These are phyloP conservation scores for Melieria crassipennis DNA, from an alignment of 2,888 invertebrate genomes.

Conservation along the genomic window DNA sequence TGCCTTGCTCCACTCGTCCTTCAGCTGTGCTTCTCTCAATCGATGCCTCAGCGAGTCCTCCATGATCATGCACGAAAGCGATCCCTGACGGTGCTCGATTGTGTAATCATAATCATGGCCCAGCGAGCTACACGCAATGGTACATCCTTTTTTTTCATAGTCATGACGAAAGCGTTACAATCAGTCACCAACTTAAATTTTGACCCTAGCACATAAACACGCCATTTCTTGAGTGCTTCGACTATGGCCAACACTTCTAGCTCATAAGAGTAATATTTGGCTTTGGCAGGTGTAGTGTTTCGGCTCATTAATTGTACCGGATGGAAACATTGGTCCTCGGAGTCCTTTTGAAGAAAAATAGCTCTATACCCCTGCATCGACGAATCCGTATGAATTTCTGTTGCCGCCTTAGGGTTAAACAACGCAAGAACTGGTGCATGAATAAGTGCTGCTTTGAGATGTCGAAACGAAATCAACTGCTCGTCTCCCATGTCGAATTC, in stretches of 20 bases:
- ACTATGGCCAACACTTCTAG: conserved; percentile 29
- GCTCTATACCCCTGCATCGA: conserved; percentile 24
- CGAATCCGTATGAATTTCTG: conserved; percentile 30
- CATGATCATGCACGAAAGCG: background rate
- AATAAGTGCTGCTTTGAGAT: conserved; percentile 17
- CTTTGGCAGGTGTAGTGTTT: conserved; percentile 28
- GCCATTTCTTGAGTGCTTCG: conserved; percentile 29
- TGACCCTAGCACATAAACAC: conserved; percentile 15
- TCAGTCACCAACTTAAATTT: conserved; percentile 26
- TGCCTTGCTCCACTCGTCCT: conserved; percentile 21
- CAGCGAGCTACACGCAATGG: conserved; percentile 21
- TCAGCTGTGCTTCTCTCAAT: conserved; percentile 23
- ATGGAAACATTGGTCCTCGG: conserved; percentile 30
- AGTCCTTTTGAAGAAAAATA: conserved; percentile 34
- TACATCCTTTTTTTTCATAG: conserved; percentile 50
- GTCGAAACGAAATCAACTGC: conserved; percentile 25
- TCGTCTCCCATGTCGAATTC: conserved; percentile 36
- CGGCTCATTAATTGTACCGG: conserved; percentile 39
- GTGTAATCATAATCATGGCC: conserved; percentile 13
- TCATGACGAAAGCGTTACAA: conserved; percentile 52
- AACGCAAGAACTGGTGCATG: conserved; percentile 24
- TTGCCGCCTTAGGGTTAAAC: conserved; percentile 25
- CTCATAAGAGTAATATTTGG: conserved; percentile 27
- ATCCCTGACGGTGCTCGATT: conserved; percentile 21
- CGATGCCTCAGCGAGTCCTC: conserved; percentile 26